Conservation (phyloP, 2,113 vertebrate genomes). For the Ginglymostoma cirratum region DNA sequence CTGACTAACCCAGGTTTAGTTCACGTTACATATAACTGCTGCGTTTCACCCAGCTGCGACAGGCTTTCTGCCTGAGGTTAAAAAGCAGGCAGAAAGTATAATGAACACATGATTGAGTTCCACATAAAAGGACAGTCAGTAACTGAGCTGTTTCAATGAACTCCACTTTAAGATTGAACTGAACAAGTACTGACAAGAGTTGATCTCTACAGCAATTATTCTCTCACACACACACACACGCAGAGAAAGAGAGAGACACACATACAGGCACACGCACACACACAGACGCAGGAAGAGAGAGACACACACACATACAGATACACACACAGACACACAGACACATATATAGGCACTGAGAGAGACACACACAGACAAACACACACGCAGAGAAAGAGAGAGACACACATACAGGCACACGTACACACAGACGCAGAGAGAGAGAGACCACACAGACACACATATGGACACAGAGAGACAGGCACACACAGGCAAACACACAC, state of each 20-base stretch:
- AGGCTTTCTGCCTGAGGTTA: not conserved
- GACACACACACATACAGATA: too few species aligned
- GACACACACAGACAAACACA: too few species aligned
- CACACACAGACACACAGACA: too few species aligned
- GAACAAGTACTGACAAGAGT: not conserved
- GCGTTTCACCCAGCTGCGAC: not conserved
- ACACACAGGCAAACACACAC: too few species aligned
- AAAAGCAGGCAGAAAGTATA: not conserved
- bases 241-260: too few species aligned
- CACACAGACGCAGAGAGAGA: too few species aligned
- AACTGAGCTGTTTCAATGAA: not conserved
- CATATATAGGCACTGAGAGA: accelerated
- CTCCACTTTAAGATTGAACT: not conserved
- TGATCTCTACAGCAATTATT: not conserved
- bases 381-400: too few species aligned
- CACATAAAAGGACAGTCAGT: not conserved
- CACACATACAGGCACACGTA: too few species aligned
- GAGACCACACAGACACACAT: too few species aligned
- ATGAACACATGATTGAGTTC: not conserved
- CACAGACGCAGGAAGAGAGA: too few species aligned
- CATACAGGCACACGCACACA: too few species aligned
- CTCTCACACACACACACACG: not conserved
- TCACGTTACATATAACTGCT: not conserved
- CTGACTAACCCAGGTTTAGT: not conserved
- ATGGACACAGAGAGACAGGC: too few species aligned